Evolutionary conservation across 2,888 invertebrate genomes (phyloP), one percentile per base, ranked within the genome.

Genomic region (Thymelicus sylvestris): DNA sequence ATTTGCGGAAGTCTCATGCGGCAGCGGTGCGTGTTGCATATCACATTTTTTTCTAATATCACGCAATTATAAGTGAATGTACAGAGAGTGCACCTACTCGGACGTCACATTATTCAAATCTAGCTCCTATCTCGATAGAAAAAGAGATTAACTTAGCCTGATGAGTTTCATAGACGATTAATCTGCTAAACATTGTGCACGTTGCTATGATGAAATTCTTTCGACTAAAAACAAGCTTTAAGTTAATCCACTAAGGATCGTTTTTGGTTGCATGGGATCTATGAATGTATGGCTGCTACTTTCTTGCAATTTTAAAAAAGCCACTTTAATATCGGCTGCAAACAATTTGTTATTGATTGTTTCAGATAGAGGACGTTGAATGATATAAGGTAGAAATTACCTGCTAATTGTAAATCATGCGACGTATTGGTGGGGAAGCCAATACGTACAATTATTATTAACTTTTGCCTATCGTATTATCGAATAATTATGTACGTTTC

Each of bases 1-100:
- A 78, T 78, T 80, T 77, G 78, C 80, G 80, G 80, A 80, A 80
- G 77, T 76, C 75, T 74, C 73, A 63, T 71, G 69, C 50, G 67
- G 72, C 67, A 60, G 70, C 67, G 55, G 70, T 75, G 80, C 80
- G 78, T 78, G 71, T 67, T 71, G 77, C 73, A 64, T 73, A 76
- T 78, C 74, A 74, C 75, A 75, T 76, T 74, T 78, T 77, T 77
- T 75, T 77, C 75, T 74, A 72, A 76, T 70, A 72, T 73, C 80
- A 80, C 78, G 80, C 79, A 77, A 78, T 75, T 75, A 76, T 75
- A 75, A 80, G 80, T 79, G 79, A 80, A 80, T 77, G 78, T 75
- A 77, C 76, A 74, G 67, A 63, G 71, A 71, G 47, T 66, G 60
- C 19, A 57, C 50, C 13, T 12, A 2, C 4, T 2, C 38, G 31